Evolutionary conservation across 2,113 vertebrate genomes (phyloP).

Genomic region (Centropus bengalensis): DNA sequence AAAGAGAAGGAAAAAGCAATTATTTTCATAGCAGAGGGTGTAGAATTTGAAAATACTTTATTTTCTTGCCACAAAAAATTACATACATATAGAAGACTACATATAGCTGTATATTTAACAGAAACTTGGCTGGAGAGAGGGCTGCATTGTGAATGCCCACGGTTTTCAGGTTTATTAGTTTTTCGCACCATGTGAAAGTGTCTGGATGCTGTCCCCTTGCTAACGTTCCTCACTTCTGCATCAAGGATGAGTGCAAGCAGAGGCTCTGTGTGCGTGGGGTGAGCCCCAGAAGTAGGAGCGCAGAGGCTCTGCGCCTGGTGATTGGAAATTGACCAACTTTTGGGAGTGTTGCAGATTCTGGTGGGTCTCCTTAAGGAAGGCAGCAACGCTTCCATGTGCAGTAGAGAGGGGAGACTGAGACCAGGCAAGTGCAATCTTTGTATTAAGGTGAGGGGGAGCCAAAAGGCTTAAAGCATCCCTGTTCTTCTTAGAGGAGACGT

Average conservation of each 20-base stretch:
- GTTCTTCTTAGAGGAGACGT: rapidly evolving
- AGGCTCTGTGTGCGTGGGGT: rapidly evolving
- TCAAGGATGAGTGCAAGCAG: rapidly evolving
- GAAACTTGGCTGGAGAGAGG: background rate
- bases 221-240: background rate
- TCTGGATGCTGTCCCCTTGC: background rate
- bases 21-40: background rate
- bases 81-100: background rate
- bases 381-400: rapidly evolving
- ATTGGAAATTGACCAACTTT: background rate
- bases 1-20: background rate
- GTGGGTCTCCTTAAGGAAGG: background rate
- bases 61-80: background rate
- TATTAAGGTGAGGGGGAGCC: background rate
- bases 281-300: rapidly evolving
- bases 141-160: background rate
- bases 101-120: background rate
- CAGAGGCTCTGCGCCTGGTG: background rate
- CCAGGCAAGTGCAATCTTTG: rapidly evolving
- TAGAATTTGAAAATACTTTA: background rate
- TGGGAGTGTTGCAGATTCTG: background rate
- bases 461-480: background rate
- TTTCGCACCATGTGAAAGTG: background rate
- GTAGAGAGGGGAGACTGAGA: background rate
- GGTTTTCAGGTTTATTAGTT: background rate